These are phyloP conservation scores for Micropoecilia bifurca DNA, from an alignment of 2,797 vertebrate species.

Conservation along the genomic window DNA sequence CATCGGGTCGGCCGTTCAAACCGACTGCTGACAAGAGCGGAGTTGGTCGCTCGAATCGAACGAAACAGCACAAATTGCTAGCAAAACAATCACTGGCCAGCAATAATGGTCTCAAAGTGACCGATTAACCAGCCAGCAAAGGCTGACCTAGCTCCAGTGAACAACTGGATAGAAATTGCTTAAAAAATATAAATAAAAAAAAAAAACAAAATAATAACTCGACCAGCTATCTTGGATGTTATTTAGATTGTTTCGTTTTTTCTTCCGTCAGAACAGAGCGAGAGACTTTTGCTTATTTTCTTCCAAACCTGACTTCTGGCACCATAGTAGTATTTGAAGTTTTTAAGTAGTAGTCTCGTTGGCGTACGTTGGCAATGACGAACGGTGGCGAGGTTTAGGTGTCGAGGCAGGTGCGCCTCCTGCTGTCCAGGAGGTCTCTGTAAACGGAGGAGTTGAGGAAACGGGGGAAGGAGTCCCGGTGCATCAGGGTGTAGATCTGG, in stretches of 20 bases:
- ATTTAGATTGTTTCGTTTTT: slow-evolving; percentile 37
- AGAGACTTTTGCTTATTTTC: slow-evolving; percentile 58
- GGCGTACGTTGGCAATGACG: slow-evolving; percentile 61
- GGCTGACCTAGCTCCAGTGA: slow-evolving; percentile 66
- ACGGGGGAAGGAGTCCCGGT: slow-evolving; percentile 98
- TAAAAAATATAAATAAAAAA: slow-evolving; percentile 76
- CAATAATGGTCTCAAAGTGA: slow-evolving; percentile 62
- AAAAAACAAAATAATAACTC: slow-evolving; percentile 64
- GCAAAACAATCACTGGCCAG: slow-evolving; percentile 74
- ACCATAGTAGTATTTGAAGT: slow-evolving; percentile 79
- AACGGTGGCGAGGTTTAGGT: slow-evolving; percentile 81
- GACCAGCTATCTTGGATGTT: slow-evolving; percentile 73
- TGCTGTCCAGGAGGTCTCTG: slow-evolving; percentile 94
- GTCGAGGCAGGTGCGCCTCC: slow-evolving; percentile 91
- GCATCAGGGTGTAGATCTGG: slow-evolving; percentile 99
- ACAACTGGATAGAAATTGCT: slow-evolving; percentile 76
- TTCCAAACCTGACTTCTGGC: slow-evolving; percentile 76
- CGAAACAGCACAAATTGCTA: slow-evolving; percentile 57
- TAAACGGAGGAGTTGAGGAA: slow-evolving; percentile 99
- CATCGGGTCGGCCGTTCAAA: slow-evolving; percentile 60
- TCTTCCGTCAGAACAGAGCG: slow-evolving; percentile 70
- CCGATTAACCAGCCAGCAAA: slow-evolving; percentile 71
- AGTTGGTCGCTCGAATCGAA: slow-evolving; percentile 50
- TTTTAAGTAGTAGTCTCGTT: slow-evolving; percentile 75
- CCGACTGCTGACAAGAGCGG: slow-evolving; percentile 29